Percentiles rank a stretch among this genome's conserved stretches.
phyloP scores from a whole-genome alignment of 2,113 vertebrate genomes.

The Chrysochloris asiatica region DNA sequence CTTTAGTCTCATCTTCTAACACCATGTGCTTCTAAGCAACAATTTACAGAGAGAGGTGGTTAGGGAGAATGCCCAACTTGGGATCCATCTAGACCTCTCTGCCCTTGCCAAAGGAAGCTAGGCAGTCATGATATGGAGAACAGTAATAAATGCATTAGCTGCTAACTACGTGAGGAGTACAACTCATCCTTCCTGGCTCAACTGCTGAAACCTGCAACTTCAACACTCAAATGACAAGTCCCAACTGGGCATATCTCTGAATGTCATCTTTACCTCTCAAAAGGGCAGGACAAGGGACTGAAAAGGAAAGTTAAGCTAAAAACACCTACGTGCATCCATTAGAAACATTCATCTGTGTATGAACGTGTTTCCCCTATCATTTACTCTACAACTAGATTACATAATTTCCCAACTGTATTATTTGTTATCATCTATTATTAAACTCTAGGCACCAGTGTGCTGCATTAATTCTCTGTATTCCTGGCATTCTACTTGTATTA shows the following conservation, averaged over 20 bases:
- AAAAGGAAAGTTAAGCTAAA: not conserved
- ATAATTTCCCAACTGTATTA: conserved; percentile 46
- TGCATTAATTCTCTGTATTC: conserved; percentile 40
- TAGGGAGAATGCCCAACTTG: not conserved
- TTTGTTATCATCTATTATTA: conserved; percentile 63
- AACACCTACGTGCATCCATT: not conserved
- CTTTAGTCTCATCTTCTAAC: not conserved
- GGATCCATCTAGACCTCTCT: not conserved
- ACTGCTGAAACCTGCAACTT: not conserved
- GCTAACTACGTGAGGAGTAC: conserved; percentile 42
- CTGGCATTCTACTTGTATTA: conserved; percentile 33
- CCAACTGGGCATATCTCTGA: not conserved
- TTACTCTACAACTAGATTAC: conserved; percentile 19
- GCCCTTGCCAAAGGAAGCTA: conserved; percentile 32
- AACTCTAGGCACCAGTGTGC: conserved; percentile 4
- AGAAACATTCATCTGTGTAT: not conserved
- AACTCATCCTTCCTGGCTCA: not conserved
- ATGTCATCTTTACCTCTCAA: not conserved
- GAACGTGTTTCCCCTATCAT: not conserved
- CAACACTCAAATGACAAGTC: not conserved
- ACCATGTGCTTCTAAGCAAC: not conserved
- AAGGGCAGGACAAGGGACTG: not conserved
- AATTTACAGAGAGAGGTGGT: not conserved
- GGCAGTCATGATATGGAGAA: conserved; percentile 29
- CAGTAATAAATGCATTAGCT: conserved; percentile 68